A percentile compares a stretch with the other conserved stretches of the same genome.
Conservation (phyloP, 1,140 invertebrate species). For the Coenobita brevimanus region DNA sequence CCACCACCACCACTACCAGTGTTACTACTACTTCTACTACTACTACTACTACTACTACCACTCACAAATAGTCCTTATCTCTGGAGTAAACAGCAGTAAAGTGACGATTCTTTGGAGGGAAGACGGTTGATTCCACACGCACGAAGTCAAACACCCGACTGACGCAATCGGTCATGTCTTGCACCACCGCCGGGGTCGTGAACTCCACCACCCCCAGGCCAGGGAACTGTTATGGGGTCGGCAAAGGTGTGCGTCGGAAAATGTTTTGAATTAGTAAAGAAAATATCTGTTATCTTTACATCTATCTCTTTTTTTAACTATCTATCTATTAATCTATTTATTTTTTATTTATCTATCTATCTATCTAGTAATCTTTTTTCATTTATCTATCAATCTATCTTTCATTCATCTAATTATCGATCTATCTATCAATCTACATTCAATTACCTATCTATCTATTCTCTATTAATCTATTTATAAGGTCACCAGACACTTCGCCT, state of each 20-base stretch:
- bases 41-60: not conserved
- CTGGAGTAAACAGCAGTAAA: conserved; percentile 87
- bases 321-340: not conserved
- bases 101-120: conserved; percentile 80
- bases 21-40: too few species aligned
- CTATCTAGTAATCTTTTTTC: too few species aligned
- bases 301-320: not conserved
- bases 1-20: too few species aligned
- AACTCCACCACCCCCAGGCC: conserved; percentile 62
- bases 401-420: too few species aligned
- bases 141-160: conserved; percentile 65
- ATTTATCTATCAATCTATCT: too few species aligned
- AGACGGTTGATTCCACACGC: conserved; percentile 79
- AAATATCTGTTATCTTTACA: too few species aligned
- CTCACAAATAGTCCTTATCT: conserved; percentile 91
- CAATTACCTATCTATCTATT: too few species aligned
- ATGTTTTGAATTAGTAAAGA: too few species aligned
- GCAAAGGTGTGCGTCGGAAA: too few species aligned
- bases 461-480: too few species aligned
- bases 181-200: conserved; percentile 53
- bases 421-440: too few species aligned
- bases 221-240: conserved; percentile 54
- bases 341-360: not conserved
- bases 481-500: too few species aligned
- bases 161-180: conserved; percentile 67